A percentile compares a stretch with the other conserved stretches of the same genome.
Conservation (phyloP, 2,888 invertebrate species). For the Andrena trimmerana region DNA sequence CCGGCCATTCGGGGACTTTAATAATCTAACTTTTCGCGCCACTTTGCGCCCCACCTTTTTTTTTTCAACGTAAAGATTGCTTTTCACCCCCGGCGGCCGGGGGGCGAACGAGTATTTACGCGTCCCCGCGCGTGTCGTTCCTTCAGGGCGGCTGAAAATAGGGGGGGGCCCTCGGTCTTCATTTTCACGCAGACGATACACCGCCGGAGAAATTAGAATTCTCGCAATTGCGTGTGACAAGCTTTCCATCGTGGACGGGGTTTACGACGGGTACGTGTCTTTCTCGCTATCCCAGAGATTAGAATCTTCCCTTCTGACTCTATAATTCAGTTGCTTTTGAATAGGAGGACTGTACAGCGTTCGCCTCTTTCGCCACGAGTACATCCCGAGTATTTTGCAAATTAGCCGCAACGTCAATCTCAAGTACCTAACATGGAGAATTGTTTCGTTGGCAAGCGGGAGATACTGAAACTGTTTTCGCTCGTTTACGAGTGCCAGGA, state of each 20-base stretch:
- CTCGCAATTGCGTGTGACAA: background rate
- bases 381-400: background rate
- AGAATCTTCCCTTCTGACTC: background rate
- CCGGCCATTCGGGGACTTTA: slow-evolving; percentile 61
- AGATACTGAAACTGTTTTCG: background rate
- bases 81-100: slow-evolving; percentile 20
- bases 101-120: slow-evolving; percentile 45
- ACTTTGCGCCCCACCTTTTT: slow-evolving; percentile 45
- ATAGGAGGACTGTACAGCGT: background rate
- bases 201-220: background rate
- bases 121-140: slow-evolving; percentile 21
- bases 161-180: background rate
- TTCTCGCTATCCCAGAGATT: background rate
- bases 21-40: slow-evolving; percentile 66
- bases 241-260: background rate
- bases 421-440: background rate
- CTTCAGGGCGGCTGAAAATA: background rate
- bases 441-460: background rate
- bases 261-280: background rate
- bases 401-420: background rate
- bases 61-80: slow-evolving; percentile 58
- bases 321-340: background rate
- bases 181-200: background rate
- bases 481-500: slow-evolving; percentile 13
- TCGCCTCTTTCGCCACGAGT: background rate